phyloP scores from a whole-genome alignment of 2,888 invertebrate genomes.

The Machimus rusticus region DNA sequence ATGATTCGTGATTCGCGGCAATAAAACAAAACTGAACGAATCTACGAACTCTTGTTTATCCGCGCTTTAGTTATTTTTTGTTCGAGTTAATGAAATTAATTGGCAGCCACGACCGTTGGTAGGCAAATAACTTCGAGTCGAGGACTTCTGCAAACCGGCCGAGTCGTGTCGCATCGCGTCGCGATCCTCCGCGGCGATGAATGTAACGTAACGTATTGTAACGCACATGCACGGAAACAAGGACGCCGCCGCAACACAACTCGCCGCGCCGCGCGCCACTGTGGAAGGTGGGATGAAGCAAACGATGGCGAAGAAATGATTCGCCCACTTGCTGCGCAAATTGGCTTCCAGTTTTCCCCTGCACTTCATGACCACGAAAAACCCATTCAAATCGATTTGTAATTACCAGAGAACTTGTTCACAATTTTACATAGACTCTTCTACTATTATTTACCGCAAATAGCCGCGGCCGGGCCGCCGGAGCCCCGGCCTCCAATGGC shows the following conservation, averaged over 20 bases:
- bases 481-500: not conserved
- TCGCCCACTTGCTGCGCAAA: slow-evolving; percentile 34
- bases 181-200: not conserved
- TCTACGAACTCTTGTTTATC: slow-evolving; percentile 26
- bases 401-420: slow-evolving; percentile 33
- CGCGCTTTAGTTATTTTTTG: slow-evolving; percentile 14
- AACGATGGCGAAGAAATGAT: not conserved
- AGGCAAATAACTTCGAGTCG: slow-evolving; percentile 5
- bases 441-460: slow-evolving; percentile 23
- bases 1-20: slow-evolving; percentile 30
- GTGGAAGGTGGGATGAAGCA: not conserved
- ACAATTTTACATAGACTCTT: slow-evolving; percentile 24
- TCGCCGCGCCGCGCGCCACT: not conserved
- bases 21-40: slow-evolving; percentile 33
- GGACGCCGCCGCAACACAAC: not conserved
- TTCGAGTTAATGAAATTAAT: slow-evolving; percentile 35
- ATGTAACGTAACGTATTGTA: not conserved
- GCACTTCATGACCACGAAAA: slow-evolving; percentile 25
- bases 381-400: slow-evolving; percentile 38
- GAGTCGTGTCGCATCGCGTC: not conserved
- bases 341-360: slow-evolving; percentile 36
- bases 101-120: slow-evolving; percentile 38
- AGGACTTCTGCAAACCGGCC: slow-evolving; percentile 21
- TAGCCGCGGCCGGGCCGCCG: not conserved
- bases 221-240: not conserved